phyloP scores from a whole-genome alignment of 2,888 invertebrate genomes.

The Tachina grossa region DNA sequence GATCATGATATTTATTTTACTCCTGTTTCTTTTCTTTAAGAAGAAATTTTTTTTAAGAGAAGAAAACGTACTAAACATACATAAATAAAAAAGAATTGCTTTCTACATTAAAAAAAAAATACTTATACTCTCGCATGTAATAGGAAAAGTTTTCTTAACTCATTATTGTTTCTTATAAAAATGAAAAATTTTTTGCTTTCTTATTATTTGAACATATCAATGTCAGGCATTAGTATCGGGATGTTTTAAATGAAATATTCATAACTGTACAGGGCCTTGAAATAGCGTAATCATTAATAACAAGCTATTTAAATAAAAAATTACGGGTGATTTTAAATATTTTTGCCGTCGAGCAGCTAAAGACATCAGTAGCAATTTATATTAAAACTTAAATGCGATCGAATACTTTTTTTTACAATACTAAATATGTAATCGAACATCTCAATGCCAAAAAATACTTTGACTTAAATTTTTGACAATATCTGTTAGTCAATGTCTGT shows the following conservation, averaged over 20 bases:
- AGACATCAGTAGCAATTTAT: too few species aligned
- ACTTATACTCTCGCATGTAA: background rate
- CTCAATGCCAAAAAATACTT: too few species aligned
- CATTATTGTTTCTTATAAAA: constrained; percentile 13
- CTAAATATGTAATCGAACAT: too few species aligned
- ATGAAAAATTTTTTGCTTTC: constrained; percentile 27
- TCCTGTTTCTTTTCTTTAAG: constrained; percentile 2
- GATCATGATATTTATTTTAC: constrained; percentile 38
- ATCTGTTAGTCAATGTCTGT: too few species aligned
- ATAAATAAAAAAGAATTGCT: background rate
- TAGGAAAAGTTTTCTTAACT: constrained; percentile 32
- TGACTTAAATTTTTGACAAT: too few species aligned
- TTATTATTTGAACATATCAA: constrained; percentile 56
- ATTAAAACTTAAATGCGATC: too few species aligned
- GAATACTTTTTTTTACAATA: too few species aligned
- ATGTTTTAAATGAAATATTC: constrained; percentile 29
- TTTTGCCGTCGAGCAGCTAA: too few species aligned
- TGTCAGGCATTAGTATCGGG: constrained; percentile 36
- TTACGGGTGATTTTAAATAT: too few species aligned
- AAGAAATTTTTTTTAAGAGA: background rate
- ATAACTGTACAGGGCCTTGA: constrained; percentile 12
- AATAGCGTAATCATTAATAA: background rate
- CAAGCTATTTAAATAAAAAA: background rate
- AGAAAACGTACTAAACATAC: background rate
- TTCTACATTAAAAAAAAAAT: background rate